phyloP scores from a whole-genome alignment of 2,113 vertebrate species.

The Isichthys henryi region DNA sequence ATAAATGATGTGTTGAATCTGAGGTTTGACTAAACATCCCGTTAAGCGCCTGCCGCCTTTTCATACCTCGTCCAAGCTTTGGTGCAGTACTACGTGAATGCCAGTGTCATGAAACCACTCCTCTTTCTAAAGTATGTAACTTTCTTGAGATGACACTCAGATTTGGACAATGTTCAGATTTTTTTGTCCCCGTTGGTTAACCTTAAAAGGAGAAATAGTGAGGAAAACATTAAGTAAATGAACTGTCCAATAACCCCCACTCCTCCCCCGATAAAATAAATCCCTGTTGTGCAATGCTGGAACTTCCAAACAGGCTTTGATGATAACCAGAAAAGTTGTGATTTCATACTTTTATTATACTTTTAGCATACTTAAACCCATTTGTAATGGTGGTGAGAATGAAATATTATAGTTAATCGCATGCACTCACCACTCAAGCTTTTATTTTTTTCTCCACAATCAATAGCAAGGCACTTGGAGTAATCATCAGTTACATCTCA shows the following conservation, averaged over 20 bases:
- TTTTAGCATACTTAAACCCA: background rate
- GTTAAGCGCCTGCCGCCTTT: background rate
- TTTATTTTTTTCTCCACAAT: background rate
- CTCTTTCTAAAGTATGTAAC: background rate
- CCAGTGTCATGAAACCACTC: background rate
- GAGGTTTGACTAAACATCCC: background rate
- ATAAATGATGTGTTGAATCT: background rate
- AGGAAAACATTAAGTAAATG: background rate
- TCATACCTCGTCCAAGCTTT: background rate
- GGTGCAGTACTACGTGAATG: background rate
- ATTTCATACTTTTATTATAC: background rate
- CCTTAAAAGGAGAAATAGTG: background rate
- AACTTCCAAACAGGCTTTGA: background rate
- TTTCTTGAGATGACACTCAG: background rate
- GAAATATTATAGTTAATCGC: background rate
- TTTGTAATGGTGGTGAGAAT: background rate
- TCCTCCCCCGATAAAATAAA: background rate
- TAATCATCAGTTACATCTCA: background rate
- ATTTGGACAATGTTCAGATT: background rate
- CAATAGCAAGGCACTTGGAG: background rate
- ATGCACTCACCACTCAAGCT: background rate
- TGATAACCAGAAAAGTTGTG: background rate
- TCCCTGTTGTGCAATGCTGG: background rate
- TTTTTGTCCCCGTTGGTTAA: background rate
- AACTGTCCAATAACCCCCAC: background rate